Evolutionary conservation across 1,140 invertebrate species (phyloP).

Genomic region (Ceratina calcarata): DNA sequence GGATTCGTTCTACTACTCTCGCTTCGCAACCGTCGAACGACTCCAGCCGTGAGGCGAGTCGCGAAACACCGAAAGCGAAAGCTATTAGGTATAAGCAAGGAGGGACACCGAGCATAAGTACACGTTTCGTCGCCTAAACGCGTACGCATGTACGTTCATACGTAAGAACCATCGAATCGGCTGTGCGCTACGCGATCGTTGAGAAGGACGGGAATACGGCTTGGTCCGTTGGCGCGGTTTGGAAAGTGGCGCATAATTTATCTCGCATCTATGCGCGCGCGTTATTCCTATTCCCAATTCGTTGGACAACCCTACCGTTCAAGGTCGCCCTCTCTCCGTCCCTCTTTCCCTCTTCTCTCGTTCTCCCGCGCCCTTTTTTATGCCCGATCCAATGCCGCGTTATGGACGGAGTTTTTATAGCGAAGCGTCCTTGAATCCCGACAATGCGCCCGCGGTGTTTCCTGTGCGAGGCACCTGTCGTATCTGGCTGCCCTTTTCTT

Average conservation of each 20-base stretch:
- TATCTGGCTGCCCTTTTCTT: conserved; percentile 35
- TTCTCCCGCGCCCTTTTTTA: conserved; percentile 27
- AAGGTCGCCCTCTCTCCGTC: conserved; percentile 40
- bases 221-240: too few relatives aligned
- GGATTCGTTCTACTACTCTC: too few relatives aligned
- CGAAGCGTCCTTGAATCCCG: conserved; percentile 29
- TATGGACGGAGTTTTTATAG: conserved; percentile 42
- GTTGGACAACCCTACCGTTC: conserved; percentile 41
- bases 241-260: conserved; percentile 43
- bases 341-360: too few relatives aligned
- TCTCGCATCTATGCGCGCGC: conserved; percentile 26
- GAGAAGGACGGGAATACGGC: not conserved
- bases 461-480: conserved; percentile 39
- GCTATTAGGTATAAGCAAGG: too few relatives aligned
- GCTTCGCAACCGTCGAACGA: too few relatives aligned
- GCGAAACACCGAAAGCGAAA: too few relatives aligned
- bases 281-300: conserved; percentile 8
- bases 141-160: too few relatives aligned
- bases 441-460: conserved; percentile 33
- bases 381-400: conserved; percentile 2
- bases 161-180: too few relatives aligned
- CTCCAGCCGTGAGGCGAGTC: too few relatives aligned
- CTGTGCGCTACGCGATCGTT: too few relatives aligned
- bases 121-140: too few relatives aligned
- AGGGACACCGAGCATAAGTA: too few relatives aligned